phyloP scores from a whole-genome alignment of 37 sponge, comb jelly and placozoan species.

The Geodia barretti region DNA sequence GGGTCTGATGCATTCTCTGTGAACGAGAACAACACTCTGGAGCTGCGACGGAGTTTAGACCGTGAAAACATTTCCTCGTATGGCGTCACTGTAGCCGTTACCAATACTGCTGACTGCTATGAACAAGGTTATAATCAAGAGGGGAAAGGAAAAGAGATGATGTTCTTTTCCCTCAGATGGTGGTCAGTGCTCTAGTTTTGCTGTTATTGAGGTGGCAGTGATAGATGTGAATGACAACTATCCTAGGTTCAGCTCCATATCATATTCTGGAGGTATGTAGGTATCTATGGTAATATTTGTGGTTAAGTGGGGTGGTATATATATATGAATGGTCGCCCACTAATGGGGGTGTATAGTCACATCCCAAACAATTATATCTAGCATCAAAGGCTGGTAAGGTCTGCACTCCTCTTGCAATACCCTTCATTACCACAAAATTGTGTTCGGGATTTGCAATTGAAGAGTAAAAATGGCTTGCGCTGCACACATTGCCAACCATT shows the following conservation, averaged over 20 bases:
- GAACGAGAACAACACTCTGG: not conserved
- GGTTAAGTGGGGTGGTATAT: too few species aligned
- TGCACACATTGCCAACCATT: too few species aligned
- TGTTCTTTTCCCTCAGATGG: not conserved
- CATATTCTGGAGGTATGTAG: slow-evolving; percentile 42
- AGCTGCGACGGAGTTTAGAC: not conserved
- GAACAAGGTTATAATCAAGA: not conserved
- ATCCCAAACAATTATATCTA: too few species aligned
- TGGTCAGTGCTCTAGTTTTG: not conserved
- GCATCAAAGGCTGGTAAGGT: too few species aligned
- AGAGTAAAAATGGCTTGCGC: too few species aligned
- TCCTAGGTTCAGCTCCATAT: slow-evolving; percentile 9
- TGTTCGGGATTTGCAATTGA: too few species aligned
- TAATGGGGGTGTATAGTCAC: too few species aligned
- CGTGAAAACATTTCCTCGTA: not conserved
- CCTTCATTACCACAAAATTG: too few species aligned
- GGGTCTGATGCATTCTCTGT: not conserved
- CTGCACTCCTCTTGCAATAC: too few species aligned
- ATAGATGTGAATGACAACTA: slow-evolving; percentile 58
- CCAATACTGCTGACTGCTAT: not conserved
- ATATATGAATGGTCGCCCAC: too few species aligned
- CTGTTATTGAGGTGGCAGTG: slow-evolving; percentile 12
- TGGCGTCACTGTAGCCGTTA: not conserved
- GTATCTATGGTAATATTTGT: too few species aligned
- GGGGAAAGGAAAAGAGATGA: too few species aligned